Evolutionary conservation across 2,113 vertebrate species (phyloP), one percentile per base, ranked within the genome.

Genomic region (Misgurnus mizolepis): DNA sequence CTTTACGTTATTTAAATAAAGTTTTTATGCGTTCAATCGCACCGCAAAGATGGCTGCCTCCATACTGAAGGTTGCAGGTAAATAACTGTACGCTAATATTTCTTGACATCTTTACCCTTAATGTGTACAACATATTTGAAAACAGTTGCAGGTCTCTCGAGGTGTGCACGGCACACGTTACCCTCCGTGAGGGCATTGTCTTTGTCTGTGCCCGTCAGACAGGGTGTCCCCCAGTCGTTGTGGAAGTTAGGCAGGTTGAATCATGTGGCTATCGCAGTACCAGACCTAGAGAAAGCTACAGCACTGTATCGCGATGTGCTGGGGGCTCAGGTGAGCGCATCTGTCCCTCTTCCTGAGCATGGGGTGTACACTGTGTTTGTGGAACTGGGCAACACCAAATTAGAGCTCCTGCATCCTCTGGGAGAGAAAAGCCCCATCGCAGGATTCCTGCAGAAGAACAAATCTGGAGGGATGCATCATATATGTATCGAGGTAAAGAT

Each of bases 361-460:
- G 96, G 97, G 0, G 97, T 99, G 39, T 96, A 93, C 86, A 96
- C 96, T 0, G 93, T 96, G 82, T 99, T 99, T 80, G 96, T 99
- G 87, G 95, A 96, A 84, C 93, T 99, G 22, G 95, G 95, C 50
- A 98, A 98, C 89, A 96, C 97, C 41, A 99, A 98, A 79, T 87
- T 99, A 83, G 98, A 99, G 80, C 94, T 99, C 58, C 94, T 99
- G 12, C 94, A 99, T 81, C 98, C 98, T 0, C 87, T 99, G 61
- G 96, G 97, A 81, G 91, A 93, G 17, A 91, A 95, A 75, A 99
- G 97, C 85, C 98, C 97, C 0, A 94, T 99, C 15, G 76, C 92
- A 70, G 93, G 95, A 49, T 99, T 99, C 87, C 91, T 99, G 78
- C 92, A 95, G 85, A 99, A 96, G 86, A 98, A 98, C 88, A 95